These are phyloP conservation scores for Sesamia inferens DNA, from an alignment of 2,888 invertebrate species.

Conservation along the genomic window DNA sequence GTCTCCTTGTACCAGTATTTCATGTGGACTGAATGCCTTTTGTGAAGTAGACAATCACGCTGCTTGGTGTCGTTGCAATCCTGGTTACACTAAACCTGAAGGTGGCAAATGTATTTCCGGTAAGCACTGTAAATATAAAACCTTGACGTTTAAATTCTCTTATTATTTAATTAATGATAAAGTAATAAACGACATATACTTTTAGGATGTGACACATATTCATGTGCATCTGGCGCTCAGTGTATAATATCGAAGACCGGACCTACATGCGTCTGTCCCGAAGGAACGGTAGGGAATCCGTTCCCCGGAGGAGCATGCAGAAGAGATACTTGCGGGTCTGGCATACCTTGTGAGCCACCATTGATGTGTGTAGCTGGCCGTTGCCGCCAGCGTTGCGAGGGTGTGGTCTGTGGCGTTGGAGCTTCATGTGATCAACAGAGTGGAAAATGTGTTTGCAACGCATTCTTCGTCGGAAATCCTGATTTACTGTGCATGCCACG, in stretches of 20 bases:
- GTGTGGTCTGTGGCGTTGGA: slow-evolving; percentile 96
- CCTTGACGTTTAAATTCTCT: background rate
- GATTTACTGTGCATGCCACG: slow-evolving; percentile 97
- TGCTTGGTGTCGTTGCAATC: slow-evolving; percentile 96
- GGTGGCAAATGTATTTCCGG: slow-evolving; percentile 96
- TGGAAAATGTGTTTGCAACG: slow-evolving; percentile 96
- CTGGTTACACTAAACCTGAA: slow-evolving; percentile 94
- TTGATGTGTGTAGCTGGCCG: slow-evolving; percentile 96
- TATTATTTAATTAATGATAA: background rate
- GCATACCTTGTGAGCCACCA: slow-evolving; percentile 94
- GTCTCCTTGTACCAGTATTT: slow-evolving; percentile 94
- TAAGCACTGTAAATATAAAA: slow-evolving; percentile 72
- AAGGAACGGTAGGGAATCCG: slow-evolving; percentile 96
- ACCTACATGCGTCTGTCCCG: slow-evolving; percentile 96
- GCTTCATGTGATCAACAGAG: slow-evolving; percentile 95
- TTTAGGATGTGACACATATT: slow-evolving; percentile 93
- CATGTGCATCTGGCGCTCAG: slow-evolving; percentile 95
- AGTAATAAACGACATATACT: slow-evolving; percentile 14
- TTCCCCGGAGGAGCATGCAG: slow-evolving; percentile 96
- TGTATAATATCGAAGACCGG: slow-evolving; percentile 96
- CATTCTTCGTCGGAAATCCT: slow-evolving; percentile 96
- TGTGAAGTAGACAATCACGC: slow-evolving; percentile 97
- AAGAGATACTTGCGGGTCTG: slow-evolving; percentile 94
- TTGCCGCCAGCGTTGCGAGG: slow-evolving; percentile 96
- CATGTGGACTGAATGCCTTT: slow-evolving; percentile 95